These are phyloP conservation scores for Cheumatopsyche charites DNA, from an alignment of 1,140 invertebrate genomes.

Conservation along the genomic window DNA sequence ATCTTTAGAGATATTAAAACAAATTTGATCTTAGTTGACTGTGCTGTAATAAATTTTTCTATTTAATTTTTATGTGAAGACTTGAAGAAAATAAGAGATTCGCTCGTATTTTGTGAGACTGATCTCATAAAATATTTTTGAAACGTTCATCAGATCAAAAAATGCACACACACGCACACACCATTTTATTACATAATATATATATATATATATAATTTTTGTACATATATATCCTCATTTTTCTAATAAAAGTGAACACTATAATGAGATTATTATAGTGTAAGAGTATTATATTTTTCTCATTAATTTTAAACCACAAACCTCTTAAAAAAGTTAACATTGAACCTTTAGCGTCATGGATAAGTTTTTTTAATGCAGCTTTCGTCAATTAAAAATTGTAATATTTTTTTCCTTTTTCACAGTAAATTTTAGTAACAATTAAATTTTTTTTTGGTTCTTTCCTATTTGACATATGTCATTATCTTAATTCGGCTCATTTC, in stretches of 20 bases:
- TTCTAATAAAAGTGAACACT: constrained; percentile 7
- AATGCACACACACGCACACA: constrained; percentile 11
- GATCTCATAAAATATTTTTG: constrained; percentile 46
- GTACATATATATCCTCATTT: not conserved
- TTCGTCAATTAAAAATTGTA: too few species aligned
- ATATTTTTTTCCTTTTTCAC: too few species aligned
- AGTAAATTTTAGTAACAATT: too few species aligned
- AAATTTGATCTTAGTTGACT: constrained; percentile 34
- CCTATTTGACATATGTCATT: too few species aligned
- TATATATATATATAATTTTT: not conserved
- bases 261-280: constrained; percentile 1
- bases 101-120: constrained; percentile 43
- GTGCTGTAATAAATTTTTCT: constrained; percentile 41
- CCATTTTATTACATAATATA: not conserved
- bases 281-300: constrained; percentile 16
- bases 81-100: not conserved
- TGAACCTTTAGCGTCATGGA: not conserved
- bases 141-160: not conserved
- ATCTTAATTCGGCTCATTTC: too few species aligned
- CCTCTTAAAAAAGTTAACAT: constrained; percentile 12
- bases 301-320: constrained; percentile 11
- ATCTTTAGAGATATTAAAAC: constrained; percentile 10
- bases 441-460: too few species aligned
- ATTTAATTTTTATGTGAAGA: constrained; percentile 38
- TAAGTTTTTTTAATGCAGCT: too few species aligned